Base-by-base conservation (phyloP, 2,797 vertebrate species). In the Crypturellus tataupa region DNA sequence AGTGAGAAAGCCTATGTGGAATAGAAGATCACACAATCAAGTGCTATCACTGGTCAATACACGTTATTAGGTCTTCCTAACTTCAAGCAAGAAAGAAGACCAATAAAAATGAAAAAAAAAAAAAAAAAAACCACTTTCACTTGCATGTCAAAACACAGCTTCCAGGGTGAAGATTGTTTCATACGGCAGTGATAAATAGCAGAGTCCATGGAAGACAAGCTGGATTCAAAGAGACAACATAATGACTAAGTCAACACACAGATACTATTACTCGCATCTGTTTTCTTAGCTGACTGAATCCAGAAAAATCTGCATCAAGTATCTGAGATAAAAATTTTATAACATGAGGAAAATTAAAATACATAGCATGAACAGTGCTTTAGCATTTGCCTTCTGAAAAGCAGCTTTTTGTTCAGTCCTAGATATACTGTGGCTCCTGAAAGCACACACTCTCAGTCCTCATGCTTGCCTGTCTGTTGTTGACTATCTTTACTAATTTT, bases 151-250 rank as follows among this genome's bases (percentile, higher is more conserved):
- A 88, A 85, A 70, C 40, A 56, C 23, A 62, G 40, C 37, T 87
- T 80, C 31, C 47, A 78, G 55, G 75, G 12, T 84, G 64, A 85
- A 84, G 31, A 75, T 1, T 31, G 71, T 31, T 93, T 64, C 76
- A 37, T 24, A 44, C 3, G 40, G 27, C 37, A 77, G 29, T 49
- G n/a, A 40, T 53, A 89, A 92, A 80, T 4, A 89, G 53, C n/a
- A 78, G 51, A 64, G 63, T 39, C 25, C 6, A 49, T 2, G 10
- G 46, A 42, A 91, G 33, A 84, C 42, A 85, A 96, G 0, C n/a
- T 67, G 59, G 37, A 89, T 83, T 87, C 37, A 81, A 83, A 85
- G 76, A 94, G 83, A 72, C 71, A 81, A 87, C 53, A 68, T 21
- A 53, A 35, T 44, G 46, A 91, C 73, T 89, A 89, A 85, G 85